Percentiles rank a stretch among this genome's conserved stretches.
Evolutionary conservation across 1,140 invertebrate genomes (phyloP).

Genomic region (Chlorops oryzae): DNA sequence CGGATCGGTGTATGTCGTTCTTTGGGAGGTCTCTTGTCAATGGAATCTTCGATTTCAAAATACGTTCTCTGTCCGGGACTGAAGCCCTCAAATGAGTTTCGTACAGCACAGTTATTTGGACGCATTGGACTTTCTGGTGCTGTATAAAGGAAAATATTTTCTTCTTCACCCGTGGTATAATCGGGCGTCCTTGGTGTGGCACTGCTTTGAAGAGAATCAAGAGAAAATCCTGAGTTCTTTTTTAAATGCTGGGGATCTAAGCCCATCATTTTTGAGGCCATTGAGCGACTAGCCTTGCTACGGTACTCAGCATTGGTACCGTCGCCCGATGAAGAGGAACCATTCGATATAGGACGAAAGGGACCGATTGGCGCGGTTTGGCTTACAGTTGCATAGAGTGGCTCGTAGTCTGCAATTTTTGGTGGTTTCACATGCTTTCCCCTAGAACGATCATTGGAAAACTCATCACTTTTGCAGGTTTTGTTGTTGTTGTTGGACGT

Average conservation of each 20-base stretch:
- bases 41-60: too few species aligned
- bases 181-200: slow-evolving; percentile 43
- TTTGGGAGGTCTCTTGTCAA: background rate
- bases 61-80: too few species aligned
- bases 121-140: slow-evolving; percentile 40
- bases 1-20: slow-evolving; percentile 24
- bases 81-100: too few species aligned
- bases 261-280: slow-evolving; percentile 7
- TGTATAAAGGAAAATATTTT: slow-evolving; percentile 43
- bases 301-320: slow-evolving; percentile 24
- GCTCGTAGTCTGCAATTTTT: slow-evolving; percentile 36
- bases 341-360: slow-evolving; percentile 40
- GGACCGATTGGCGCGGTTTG: slow-evolving; percentile 11
- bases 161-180: slow-evolving; percentile 41
- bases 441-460: slow-evolving; percentile 2
- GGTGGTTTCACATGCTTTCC: slow-evolving; percentile 40
- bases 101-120: slow-evolving; percentile 33
- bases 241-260: slow-evolving; percentile 38
- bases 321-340: slow-evolving; percentile 33
- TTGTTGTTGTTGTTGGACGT: background rate
- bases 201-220: slow-evolving; percentile 43
- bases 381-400: slow-evolving; percentile 31
- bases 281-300: slow-evolving; percentile 15
- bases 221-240: slow-evolving; percentile 42
- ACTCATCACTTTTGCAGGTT: slow-evolving; percentile 2